phyloP scores from a whole-genome alignment of 2,113 vertebrate genomes.

The Ceyx melanurus region DNA sequence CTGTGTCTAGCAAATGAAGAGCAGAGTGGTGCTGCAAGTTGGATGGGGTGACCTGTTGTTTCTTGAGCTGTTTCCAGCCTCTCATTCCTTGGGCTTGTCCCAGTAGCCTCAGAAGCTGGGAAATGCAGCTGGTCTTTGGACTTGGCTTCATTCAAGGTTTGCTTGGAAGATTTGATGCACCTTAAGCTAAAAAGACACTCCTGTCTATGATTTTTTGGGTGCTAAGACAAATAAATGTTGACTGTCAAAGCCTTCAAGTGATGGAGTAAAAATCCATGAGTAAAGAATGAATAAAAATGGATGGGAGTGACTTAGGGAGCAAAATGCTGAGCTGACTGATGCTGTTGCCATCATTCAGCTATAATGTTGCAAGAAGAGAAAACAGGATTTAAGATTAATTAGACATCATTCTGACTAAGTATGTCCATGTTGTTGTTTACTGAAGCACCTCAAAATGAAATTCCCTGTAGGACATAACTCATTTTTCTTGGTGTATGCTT shows the following conservation, averaged over 20 bases:
- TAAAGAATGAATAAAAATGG: background rate
- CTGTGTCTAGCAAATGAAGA: background rate
- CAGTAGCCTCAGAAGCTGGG: background rate
- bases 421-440: background rate
- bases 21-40: background rate
- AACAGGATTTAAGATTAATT: too few species aligned
- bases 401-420: background rate
- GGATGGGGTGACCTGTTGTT: background rate
- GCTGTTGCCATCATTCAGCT: background rate
- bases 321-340: background rate
- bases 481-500: background rate
- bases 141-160: background rate
- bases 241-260: background rate
- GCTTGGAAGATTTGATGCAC: background rate
- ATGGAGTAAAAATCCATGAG: background rate
- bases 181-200: background rate
- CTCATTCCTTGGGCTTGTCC: background rate
- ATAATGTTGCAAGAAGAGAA: background rate
- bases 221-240: background rate
- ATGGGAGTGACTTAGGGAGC: background rate
- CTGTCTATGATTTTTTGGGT: rapidly evolving
- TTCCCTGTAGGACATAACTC: background rate
- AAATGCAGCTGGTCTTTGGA: background rate
- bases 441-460: background rate
- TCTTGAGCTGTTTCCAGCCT: background rate